Evolutionary conservation across 2,797 vertebrate species (phyloP), one percentile per base, ranked within the genome.

Genomic region (Tapirus indicus): DNA sequence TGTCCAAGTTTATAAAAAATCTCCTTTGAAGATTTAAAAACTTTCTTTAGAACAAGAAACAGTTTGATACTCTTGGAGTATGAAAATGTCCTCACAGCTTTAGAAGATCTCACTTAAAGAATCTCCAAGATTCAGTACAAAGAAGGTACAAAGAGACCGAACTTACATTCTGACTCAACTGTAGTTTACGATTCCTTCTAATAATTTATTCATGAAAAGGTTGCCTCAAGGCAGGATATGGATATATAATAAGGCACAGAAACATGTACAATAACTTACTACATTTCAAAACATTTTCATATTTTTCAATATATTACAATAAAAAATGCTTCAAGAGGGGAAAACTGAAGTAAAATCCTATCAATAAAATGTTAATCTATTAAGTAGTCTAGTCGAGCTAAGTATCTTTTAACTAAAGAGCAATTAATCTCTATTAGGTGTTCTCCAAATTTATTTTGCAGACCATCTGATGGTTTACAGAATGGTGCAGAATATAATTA

Each of bases 141-240:
- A 95, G 68, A 84, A 92, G 27, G 66, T 78, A 69, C n/a, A 84
- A 83, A 92, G 12, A 93, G 91, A 88, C 7, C 32, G 14, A 85
- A 82, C n/a, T 86, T 89, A 27, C 2, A 90, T 82, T 86, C 62
- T 88, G 75, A 93, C 35, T 90, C 91, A 95, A 78, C 5, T 80
- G 17, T 74, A 49, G 60, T 60, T 82, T 92, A 79, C 20, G n/a
- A 86, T 72, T 92, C 52, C 56, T 96, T 95, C 21, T 93, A 82
- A 89, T 93, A 92, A 93, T 69, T 92, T 82, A 96, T 91, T 96
- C 56, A 94, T 86, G 29, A 96, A 88, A 93, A 96, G 25, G 32
- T 21, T 95, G 35, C 54, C 87, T 96, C 71, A 82, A 88, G 71
- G 60, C 52, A 93, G 27, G 11, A 29, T 62, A 75, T 94, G 38